Conservation (phyloP, 2,888 invertebrate species). For the Nemapogon koenigi region DNA sequence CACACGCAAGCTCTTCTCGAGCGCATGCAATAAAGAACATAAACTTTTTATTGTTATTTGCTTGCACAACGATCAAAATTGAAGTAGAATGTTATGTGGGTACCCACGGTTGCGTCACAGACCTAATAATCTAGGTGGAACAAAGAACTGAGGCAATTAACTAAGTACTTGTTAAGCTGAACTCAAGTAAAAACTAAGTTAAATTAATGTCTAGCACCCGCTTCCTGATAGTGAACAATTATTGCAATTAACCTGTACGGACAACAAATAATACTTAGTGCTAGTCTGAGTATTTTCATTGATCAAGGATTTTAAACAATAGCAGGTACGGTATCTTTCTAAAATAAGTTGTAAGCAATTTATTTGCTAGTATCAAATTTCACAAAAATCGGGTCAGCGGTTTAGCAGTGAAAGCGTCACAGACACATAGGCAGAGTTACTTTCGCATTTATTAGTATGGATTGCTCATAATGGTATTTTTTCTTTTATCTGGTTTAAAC, state of each 20-base stretch:
- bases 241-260: conserved; percentile 54
- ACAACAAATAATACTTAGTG: conserved; percentile 23
- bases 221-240: conserved; percentile 60
- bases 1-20: conserved; percentile 25
- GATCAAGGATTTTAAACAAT: too few species aligned
- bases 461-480: too few species aligned
- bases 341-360: too few species aligned
- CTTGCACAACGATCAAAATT: conserved; percentile 47
- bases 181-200: conserved; percentile 43
- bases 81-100: conserved; percentile 18
- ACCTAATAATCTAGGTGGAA: conserved; percentile 40
- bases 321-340: too few species aligned
- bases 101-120: conserved; percentile 44
- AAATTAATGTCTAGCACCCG: conserved; percentile 46
- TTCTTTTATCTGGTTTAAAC: too few species aligned
- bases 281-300: too few species aligned
- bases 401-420: too few species aligned
- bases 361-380: too few species aligned
- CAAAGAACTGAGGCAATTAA: conserved; percentile 52
- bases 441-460: too few species aligned
- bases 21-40: background rate
- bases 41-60: conserved; percentile 15
- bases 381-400: too few species aligned
- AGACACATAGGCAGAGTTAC: too few species aligned
- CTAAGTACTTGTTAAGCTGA: conserved; percentile 53